Evolutionary conservation across 1,140 invertebrate species (phyloP).

Genomic region (Capitella teleta): DNA sequence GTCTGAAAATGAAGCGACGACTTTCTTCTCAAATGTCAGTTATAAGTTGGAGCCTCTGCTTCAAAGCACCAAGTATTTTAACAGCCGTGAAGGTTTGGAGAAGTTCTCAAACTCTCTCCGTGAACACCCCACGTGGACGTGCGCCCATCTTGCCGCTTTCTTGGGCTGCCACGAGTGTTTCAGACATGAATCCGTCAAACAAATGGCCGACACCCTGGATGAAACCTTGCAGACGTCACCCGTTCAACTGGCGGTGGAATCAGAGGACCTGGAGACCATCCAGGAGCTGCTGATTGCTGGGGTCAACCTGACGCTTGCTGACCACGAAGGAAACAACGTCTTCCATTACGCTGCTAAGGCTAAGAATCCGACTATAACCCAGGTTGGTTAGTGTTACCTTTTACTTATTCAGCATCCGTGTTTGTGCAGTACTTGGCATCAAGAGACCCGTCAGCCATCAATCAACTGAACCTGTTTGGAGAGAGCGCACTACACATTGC

Average conservation of each 20-base stretch:
- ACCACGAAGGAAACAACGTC: constrained; percentile 65
- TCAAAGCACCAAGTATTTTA: constrained; percentile 21
- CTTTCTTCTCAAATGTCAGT: constrained; percentile 58
- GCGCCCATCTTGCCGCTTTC: constrained; percentile 70
- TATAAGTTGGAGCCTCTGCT: constrained; percentile 28
- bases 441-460: constrained; percentile 47
- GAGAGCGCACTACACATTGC: constrained; percentile 77
- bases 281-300: constrained; percentile 53
- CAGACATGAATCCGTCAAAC: constrained; percentile 28
- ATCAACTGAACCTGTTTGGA: constrained; percentile 65
- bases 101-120: constrained; percentile 62
- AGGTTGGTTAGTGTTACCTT: constrained; percentile 46
- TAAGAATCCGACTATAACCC: constrained; percentile 62
- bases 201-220: background rate
- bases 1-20: constrained; percentile 51
- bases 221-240: constrained; percentile 58
- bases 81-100: constrained; percentile 43
- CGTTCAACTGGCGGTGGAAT: constrained; percentile 67
- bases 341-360: constrained; percentile 71
- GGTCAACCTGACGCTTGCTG: constrained; percentile 56
- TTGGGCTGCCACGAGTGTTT: constrained; percentile 62
- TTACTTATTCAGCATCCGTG: background rate
- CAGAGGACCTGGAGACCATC: constrained; percentile 60
- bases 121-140: constrained; percentile 67
- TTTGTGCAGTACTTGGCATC: constrained; percentile 19